phyloP scores from a whole-genome alignment of 1,140 invertebrate genomes.

The Varroa destructor region DNA sequence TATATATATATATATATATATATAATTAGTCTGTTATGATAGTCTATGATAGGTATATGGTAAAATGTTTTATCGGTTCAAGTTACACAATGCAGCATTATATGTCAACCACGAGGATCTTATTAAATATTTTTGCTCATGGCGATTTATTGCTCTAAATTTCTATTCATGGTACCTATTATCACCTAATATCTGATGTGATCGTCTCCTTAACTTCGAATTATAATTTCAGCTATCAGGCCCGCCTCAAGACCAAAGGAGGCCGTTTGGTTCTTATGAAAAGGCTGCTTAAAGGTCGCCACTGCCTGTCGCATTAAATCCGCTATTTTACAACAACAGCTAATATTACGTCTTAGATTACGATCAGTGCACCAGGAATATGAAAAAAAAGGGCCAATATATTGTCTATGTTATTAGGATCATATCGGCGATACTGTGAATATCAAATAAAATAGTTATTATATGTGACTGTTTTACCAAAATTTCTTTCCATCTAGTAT shows the following conservation, averaged over 20 bases:
- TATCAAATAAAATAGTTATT: background rate
- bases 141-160: too few relatives aligned
- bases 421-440: background rate
- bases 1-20: too few relatives aligned
- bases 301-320: constrained; percentile 5
- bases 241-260: constrained; percentile 2
- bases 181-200: too few relatives aligned
- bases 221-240: background rate
- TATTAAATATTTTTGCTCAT: too few relatives aligned
- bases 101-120: too few relatives aligned
- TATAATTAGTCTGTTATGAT: too few relatives aligned
- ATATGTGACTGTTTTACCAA: background rate
- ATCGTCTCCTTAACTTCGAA: background rate
- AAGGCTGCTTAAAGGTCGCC: constrained; percentile 6
- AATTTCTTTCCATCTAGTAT: background rate
- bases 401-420: constrained; percentile 2
- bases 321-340: background rate
- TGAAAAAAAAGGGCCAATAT: background rate
- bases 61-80: too few relatives aligned
- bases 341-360: background rate
- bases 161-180: too few relatives aligned
- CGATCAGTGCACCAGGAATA: background rate
- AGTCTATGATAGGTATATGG: too few relatives aligned
- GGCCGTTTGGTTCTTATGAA: constrained; percentile 17
- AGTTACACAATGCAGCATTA: too few relatives aligned